Conservation (phyloP, 1,140 invertebrate species). For the Sesamia nonagrioides region DNA sequence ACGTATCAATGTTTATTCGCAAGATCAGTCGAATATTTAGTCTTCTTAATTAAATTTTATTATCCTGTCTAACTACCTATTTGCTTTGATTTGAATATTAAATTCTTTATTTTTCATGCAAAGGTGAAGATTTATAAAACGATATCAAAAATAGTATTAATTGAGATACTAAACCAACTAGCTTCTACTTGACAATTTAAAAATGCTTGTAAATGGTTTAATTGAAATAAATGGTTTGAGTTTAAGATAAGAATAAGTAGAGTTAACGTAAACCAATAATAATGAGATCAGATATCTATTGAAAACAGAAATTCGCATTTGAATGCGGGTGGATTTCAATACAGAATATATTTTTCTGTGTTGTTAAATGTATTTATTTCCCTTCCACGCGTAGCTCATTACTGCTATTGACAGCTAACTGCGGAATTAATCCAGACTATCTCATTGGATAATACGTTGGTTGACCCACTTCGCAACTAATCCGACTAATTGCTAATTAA, state of each 20-base stretch:
- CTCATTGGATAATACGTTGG: slow-evolving; percentile 46
- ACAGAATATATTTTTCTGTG: slow-evolving; percentile 30
- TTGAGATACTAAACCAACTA: no score
- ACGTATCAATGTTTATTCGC: no score
- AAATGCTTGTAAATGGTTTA: no score
- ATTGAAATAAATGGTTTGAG: no score
- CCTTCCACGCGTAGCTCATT: slow-evolving; percentile 41
- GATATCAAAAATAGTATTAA: no score
- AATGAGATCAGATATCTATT: slow-evolving; percentile 25
- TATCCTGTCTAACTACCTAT: neutral
- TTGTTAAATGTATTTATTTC: slow-evolving; percentile 26
- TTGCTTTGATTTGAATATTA: neutral
- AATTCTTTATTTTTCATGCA: neutral
- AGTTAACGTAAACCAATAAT: neutral
- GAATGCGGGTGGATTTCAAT: slow-evolving; percentile 15
- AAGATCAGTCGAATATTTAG: no score
- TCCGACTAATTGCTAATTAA: slow-evolving; percentile 52
- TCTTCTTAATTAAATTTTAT: neutral
- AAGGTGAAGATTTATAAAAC: no score
- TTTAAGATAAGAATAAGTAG: neutral
- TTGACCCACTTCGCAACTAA: slow-evolving; percentile 57
- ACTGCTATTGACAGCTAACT: slow-evolving; percentile 54
- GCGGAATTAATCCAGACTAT: slow-evolving; percentile 47
- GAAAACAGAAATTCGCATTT: slow-evolving; percentile 5
- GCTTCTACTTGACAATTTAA: no score